Evolutionary conservation across 2,888 invertebrate genomes (phyloP).

Genomic region (Camptogramma bilineatum): DNA sequence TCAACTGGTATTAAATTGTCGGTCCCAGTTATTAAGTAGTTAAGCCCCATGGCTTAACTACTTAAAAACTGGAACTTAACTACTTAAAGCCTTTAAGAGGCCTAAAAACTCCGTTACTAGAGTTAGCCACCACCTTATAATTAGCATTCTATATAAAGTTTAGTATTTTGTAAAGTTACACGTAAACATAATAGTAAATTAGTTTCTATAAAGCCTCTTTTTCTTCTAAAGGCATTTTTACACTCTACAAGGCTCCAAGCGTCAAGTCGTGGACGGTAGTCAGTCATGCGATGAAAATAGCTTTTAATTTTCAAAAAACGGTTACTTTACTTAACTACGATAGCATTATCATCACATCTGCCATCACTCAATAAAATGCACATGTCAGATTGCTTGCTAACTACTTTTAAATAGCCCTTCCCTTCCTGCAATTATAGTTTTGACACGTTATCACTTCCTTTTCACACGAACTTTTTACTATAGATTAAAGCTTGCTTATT

Average conservation of each 20-base stretch:
- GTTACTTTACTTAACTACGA: neutral
- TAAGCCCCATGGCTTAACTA: too few species aligned
- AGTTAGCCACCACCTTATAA: too few species aligned
- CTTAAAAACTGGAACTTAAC: too few species aligned
- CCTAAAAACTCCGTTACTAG: too few species aligned
- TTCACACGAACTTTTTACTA: constrained; percentile 27
- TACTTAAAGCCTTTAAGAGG: too few species aligned
- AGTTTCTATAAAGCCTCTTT: too few species aligned
- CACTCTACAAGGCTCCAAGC: neutral
- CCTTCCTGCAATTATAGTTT: constrained; percentile 39
- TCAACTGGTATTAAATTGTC: too few species aligned
- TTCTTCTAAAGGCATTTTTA: neutral
- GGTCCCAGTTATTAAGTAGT: too few species aligned
- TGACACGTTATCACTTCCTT: constrained; percentile 42
- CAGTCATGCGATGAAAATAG: neutral
- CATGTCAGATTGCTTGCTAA: constrained; percentile 37
- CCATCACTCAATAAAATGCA: constrained; percentile 28
- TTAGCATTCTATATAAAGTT: too few species aligned
- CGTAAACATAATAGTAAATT: too few species aligned
- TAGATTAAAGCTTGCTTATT: neutral
- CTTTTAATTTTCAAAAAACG: neutral
- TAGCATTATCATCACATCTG: constrained; percentile 7
- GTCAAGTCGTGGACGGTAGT: neutral
- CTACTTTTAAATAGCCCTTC: constrained; percentile 44
- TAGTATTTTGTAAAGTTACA: too few species aligned